Percentiles rank a stretch among this genome's conserved stretches.
Conservation (phyloP, 2,797 vertebrate species). For the Gadopsis marmoratus region DNA sequence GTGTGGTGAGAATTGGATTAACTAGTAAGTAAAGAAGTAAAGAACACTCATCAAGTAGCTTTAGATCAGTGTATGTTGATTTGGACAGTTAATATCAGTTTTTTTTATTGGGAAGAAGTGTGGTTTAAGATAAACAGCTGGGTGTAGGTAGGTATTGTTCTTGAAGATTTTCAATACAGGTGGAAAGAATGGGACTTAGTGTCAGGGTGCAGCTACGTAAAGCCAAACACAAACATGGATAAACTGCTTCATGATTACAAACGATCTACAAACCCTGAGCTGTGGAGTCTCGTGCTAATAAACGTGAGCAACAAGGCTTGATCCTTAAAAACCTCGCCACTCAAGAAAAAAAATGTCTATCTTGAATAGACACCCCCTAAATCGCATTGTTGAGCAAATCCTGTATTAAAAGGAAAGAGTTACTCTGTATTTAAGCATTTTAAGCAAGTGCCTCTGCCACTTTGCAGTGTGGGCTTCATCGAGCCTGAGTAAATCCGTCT, state of each 20-base stretch:
- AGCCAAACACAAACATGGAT: slow-evolving; percentile 79
- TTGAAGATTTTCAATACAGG: slow-evolving; percentile 53
- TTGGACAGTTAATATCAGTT: slow-evolving; percentile 60
- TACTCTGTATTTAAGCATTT: slow-evolving; percentile 91
- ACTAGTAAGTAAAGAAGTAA: slow-evolving; percentile 46
- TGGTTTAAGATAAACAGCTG: slow-evolving; percentile 47
- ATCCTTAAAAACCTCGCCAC: slow-evolving; percentile 79
- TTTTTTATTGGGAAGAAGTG: slow-evolving; percentile 45
- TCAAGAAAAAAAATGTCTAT: slow-evolving; percentile 82
- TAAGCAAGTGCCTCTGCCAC: slow-evolving; percentile 96
- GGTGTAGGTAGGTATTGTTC: slow-evolving; percentile 71
- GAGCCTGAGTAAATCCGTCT: slow-evolving; percentile 76
- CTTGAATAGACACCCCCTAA: slow-evolving; percentile 94
- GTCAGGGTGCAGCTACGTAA: slow-evolving; percentile 48
- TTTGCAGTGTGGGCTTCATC: slow-evolving; percentile 87
- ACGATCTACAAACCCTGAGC: slow-evolving; percentile 74
- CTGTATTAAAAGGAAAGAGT: slow-evolving; percentile 93
- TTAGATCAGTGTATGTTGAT: slow-evolving; percentile 60
- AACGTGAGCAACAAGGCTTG: slow-evolving; percentile 83
- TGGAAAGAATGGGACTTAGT: slow-evolving; percentile 71
- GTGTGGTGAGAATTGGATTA: slow-evolving; percentile 67
- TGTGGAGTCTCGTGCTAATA: slow-evolving; percentile 71
- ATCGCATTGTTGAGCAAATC: slow-evolving; percentile 99
- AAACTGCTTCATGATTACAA: slow-evolving; percentile 75
- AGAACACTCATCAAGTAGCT: slow-evolving; percentile 41